Conservation (phyloP, 2,113 vertebrate genomes). For the Oreochromis spilurus region DNA sequence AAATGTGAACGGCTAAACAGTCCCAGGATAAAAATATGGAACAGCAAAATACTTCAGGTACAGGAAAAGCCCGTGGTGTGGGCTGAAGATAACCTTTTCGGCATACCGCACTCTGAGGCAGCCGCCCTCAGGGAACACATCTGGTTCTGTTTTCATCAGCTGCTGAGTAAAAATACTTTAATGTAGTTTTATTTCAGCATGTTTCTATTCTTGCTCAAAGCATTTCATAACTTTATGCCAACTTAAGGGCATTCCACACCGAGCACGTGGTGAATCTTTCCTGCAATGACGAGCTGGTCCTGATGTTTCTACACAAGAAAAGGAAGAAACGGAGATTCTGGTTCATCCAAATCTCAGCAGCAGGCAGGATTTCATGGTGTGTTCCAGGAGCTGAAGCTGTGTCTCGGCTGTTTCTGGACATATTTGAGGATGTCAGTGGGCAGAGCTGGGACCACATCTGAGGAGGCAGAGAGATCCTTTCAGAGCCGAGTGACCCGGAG, state of each 20-base stretch:
- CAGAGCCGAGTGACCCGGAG: no score
- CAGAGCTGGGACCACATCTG: no score
- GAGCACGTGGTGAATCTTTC: fast-evolving
- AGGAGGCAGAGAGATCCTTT: no score
- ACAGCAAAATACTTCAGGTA: not conserved
- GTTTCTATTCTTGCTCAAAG: not conserved
- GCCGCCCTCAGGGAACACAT: not conserved
- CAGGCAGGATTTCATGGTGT: fast-evolving
- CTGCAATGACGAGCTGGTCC: not conserved
- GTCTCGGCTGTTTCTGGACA: no score
- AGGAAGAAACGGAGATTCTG: not conserved
- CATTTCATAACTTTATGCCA: not conserved
- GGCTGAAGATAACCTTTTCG: not conserved
- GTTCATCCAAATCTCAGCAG: not conserved
- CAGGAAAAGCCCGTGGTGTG: not conserved
- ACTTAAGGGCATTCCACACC: not conserved
- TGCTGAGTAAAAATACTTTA: not conserved
- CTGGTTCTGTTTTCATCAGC: not conserved
- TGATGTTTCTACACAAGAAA: not conserved
- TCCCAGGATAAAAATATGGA: not conserved
- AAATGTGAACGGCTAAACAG: not conserved
- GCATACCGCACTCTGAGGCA: no score
- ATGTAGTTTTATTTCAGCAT: not conserved
- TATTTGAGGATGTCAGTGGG: no score
- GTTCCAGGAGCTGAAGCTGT: no score